Base-by-base conservation (phyloP, 92 coral and sea anemone genomes). In the Porites evermanni region DNA sequence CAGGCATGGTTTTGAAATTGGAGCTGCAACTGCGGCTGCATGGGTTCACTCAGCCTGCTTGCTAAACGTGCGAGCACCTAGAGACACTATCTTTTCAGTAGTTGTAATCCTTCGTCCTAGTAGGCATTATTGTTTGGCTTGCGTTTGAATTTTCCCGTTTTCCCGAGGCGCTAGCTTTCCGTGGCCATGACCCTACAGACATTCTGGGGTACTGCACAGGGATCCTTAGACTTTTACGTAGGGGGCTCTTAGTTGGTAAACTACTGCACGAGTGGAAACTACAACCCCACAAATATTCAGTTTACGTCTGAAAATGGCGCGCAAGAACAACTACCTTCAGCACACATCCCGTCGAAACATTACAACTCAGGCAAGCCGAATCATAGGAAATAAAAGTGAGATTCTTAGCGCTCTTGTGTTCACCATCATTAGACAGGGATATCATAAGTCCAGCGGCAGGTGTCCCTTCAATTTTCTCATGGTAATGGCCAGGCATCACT, bases 341-440 rank as follows among this genome's bases (percentile, higher is more conserved):
- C 2, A 54, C 12, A 58, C 79, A 74, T 53, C 79, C 64, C 0
- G 79, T 0, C 52, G 79, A 74, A 23, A 21, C 44, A 53, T 10
- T 52, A 44, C 79, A 74, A 53, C 79, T 53, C 79, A 74, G n/a
- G 79, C 79, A 74, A 9, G 12, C 79, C 1, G 79, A 74, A 12
- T 74, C 79, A 54, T 74, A 74, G 32, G 32, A 29, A 29, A 29
- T 29, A 29, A 29, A 29, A 29, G 32, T 29, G 32, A 29, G 3
- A 29, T 29, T 29, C 32, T 29, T 29, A 29, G 32, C 32, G 32
- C 32, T 29, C 32, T 29, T 29, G 32, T 29, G 32, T 29, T 29
- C 32, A 29, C 32, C 32, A 29, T 2, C 32, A 29, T 29, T 29
- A 29, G 32, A 29, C 32, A 29, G 32, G 32, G 32, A 29, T 29